Conservation (phyloP, 2,888 invertebrate species). For the Chydorus sphaericus region DNA sequence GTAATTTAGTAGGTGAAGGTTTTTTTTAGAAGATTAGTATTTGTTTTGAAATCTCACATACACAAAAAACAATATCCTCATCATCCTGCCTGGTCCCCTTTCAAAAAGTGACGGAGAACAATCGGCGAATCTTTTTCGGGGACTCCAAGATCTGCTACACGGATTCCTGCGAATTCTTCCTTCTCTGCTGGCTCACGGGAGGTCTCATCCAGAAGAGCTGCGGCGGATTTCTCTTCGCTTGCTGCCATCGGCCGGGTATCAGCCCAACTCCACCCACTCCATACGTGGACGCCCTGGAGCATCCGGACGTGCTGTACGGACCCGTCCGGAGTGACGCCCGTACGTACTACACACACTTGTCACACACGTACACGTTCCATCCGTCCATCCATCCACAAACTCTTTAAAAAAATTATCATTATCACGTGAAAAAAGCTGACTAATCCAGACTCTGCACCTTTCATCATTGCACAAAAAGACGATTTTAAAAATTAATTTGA, state of each 20-base stretch:
- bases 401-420: neutral
- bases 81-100: no score
- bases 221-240: slow-evolving; percentile 61
- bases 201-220: slow-evolving; percentile 74
- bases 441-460: no score
- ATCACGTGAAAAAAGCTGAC: neutral
- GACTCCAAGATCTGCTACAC: slow-evolving; percentile 41
- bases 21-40: no score
- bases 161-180: slow-evolving; percentile 78
- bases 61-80: no score
- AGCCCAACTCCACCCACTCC: slow-evolving; percentile 42
- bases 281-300: slow-evolving; percentile 19
- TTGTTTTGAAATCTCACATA: no score
- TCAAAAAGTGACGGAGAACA: slow-evolving; percentile 6
- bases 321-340: slow-evolving; percentile 63
- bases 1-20: no score
- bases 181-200: slow-evolving; percentile 80
- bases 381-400: neutral
- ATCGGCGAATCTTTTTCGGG: slow-evolving; percentile 18
- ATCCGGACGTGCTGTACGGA: slow-evolving; percentile 43
- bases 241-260: slow-evolving; percentile 52
- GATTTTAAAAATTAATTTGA: neutral
- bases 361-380: no score
- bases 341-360: slow-evolving; percentile 40
- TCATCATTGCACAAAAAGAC: neutral